Evolutionary conservation across 2,888 invertebrate species (phyloP), one percentile per base, ranked within the genome.

Genomic region (Drosophila fungiperda): DNA sequence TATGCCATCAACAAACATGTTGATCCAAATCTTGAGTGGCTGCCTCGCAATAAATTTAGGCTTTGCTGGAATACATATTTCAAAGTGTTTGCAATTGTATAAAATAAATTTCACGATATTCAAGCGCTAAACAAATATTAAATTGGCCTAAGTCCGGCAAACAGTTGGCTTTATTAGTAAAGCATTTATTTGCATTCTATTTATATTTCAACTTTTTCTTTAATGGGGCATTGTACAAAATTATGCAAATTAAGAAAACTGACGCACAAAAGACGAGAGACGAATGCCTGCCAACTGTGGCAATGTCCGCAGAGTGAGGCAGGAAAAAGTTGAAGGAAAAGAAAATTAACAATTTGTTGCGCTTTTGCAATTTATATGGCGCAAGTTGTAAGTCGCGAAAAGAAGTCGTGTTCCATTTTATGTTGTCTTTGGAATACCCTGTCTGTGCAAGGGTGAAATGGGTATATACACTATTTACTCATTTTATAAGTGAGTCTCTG

Each of bases 301-400:
- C 20, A 17, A 57, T 23, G 23, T 45, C 45, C 45, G 15, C 58
- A 33, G 6, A 29, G 53, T 23, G 23, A 20, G 11, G 58, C 40
- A 40, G 57, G 64, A 52, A 49, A n/a, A 54, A 71, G 66, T 61
- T 62, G 60, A 82, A 75, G 70, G 74, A 73, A 77, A 87, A 75
- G 82, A 89, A 89, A 86, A 85, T 86, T 89, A 89, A 82, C 89
- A 86, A 86, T 89, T 86, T 86, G 86, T 84, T 89, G 89, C 88
- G 86, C 89, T 85, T 84, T 85, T 82, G 78, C 74, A 78, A 85
- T 87, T 87, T 80, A 87, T 78, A 80, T 67, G 69, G 65, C 60
- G 33, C 64, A 67, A 71, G 45, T 60, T 65, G 66, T 66, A 61
- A 74, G 55, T 64, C 55, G 55, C 68, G 50, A 73, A 75, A 69